These are phyloP conservation scores for Lasioglossum albipes DNA, from an alignment of 1,140 invertebrate genomes.

Conservation along the genomic window DNA sequence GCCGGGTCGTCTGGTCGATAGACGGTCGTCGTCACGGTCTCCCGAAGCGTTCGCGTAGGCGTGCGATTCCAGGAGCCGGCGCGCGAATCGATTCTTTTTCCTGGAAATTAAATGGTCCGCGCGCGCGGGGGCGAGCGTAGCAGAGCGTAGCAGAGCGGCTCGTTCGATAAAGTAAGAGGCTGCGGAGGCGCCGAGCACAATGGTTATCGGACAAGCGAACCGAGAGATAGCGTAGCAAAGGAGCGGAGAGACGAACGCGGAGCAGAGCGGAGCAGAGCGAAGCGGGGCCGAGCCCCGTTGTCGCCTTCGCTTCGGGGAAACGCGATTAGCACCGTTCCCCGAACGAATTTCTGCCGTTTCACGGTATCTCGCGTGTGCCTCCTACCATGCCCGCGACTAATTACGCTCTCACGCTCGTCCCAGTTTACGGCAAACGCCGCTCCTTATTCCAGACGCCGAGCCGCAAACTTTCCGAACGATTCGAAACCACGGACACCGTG, in stretches of 20 bases:
- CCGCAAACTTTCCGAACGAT: no score
- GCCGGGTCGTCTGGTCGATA: not conserved
- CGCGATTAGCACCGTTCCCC: constrained; percentile 27
- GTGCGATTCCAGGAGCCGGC: constrained; percentile 11
- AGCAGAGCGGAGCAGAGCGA: no score
- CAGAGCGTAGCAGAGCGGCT: not conserved
- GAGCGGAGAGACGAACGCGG: no score
- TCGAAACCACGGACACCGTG: no score
- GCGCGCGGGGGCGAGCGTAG: not conserved
- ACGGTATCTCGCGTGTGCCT: constrained; percentile 9
- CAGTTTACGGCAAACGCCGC: not conserved
- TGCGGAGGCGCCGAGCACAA: constrained; percentile 2
- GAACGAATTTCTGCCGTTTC: constrained; percentile 18
- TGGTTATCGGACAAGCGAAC: constrained; percentile 35
- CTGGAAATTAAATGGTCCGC: constrained; percentile 27
- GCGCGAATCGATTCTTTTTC: constrained; percentile 34
- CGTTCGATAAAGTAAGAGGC: not conserved
- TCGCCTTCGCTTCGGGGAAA: constrained; percentile 19
- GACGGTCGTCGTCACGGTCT: constrained; percentile 12
- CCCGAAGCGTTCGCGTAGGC: not conserved
- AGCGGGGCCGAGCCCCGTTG: not conserved
- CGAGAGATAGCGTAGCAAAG: not conserved
- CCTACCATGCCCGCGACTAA: not conserved
- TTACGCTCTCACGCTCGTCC: constrained; percentile 1
- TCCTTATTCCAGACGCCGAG: not conserved